Base-by-base conservation (phyloP, 2,113 vertebrate species). In the Myocastor coypus region DNA sequence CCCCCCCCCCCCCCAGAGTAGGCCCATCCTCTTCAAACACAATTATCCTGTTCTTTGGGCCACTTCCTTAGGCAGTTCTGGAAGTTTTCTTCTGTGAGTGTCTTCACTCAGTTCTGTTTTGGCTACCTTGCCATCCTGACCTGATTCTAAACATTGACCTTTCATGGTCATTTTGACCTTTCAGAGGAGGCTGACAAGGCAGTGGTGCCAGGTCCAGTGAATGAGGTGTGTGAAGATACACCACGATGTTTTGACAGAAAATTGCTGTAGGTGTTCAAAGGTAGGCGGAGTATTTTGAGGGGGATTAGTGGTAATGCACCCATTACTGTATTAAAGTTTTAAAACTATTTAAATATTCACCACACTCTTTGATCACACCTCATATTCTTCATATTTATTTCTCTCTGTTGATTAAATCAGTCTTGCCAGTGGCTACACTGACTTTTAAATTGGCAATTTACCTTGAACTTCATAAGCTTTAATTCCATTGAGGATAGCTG, bases 361-460 rank as follows among this genome's bases (percentile, higher is more conserved):
- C 26, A 46, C 30, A 32, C 2, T 14, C 73, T 46, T 50, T 78
- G 75, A 32, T 78, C 42, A 50, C 28, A 78, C 46, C 26, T 50
- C 28, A 50, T 30, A 32, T 50, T 34, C 20, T 8, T 77, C 50
- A 57, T 94, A 55, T 82, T 68, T 87, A 46, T 61, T 71, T 16
- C 83, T 91, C 37, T 89, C 50, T 66, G 7, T 75, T 80, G 63
- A 64, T 84, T 83, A 78, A 86, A 46, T 88, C 57, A 91, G 46
- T 22, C 63, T 87, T 91, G 80, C 28, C 68, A 42, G 64, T 20
- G 73, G 52, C 42, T 89, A n/a, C n/a, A 61, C 71, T 37, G 55
- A 83, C 68, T 82, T 90, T 92, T 12, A 89, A 93, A 94, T 96
- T 77, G 93, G 17, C 68, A 91, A 96, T 95, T 84, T 92, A 16